These are phyloP conservation scores for Erebia epiphron DNA, from an alignment of 2,888 invertebrate species.

Conservation along the genomic window DNA sequence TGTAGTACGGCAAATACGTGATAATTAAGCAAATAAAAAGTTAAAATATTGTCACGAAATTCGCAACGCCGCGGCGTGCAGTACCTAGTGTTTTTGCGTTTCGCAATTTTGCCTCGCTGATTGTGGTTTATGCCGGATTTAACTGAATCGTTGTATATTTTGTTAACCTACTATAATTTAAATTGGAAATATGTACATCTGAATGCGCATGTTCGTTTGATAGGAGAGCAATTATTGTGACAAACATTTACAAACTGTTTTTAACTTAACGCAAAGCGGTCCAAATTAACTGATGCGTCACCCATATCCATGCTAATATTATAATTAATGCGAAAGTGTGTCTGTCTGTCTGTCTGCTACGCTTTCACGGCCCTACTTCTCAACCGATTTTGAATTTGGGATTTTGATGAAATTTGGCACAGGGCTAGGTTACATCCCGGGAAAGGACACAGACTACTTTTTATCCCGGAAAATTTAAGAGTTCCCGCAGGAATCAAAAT, in stretches of 20 bases:
- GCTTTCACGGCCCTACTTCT: too few species aligned
- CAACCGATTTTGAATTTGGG: too few species aligned
- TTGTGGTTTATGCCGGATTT: constrained; percentile 22
- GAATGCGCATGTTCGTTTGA: neutral
- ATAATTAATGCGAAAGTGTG: too few species aligned
- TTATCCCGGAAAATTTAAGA: too few species aligned
- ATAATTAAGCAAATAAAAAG: constrained; percentile 22
- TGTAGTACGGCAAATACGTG: constrained; percentile 4
- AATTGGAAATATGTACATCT: constrained; percentile 5
- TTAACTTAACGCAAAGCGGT: neutral
- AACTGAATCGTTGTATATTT: constrained; percentile 12
- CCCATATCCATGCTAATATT: too few species aligned
- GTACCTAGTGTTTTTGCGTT: constrained; percentile 19
- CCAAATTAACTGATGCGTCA: neutral
- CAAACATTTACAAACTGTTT: neutral
- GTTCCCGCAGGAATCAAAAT: too few species aligned
- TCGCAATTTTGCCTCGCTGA: constrained; percentile 25
- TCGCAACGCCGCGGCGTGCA: constrained; percentile 1
- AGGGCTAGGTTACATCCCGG: too few species aligned
- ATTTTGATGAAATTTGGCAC: too few species aligned
- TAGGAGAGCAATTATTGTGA: neutral
- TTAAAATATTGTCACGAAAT: constrained; percentile 20
- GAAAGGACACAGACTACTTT: too few species aligned
- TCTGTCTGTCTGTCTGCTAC: too few species aligned
- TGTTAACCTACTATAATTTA: constrained; percentile 1